These are phyloP conservation scores for Cheirogaleus major DNA, from an alignment of 2,797 vertebrate species.

Conservation along the genomic window DNA sequence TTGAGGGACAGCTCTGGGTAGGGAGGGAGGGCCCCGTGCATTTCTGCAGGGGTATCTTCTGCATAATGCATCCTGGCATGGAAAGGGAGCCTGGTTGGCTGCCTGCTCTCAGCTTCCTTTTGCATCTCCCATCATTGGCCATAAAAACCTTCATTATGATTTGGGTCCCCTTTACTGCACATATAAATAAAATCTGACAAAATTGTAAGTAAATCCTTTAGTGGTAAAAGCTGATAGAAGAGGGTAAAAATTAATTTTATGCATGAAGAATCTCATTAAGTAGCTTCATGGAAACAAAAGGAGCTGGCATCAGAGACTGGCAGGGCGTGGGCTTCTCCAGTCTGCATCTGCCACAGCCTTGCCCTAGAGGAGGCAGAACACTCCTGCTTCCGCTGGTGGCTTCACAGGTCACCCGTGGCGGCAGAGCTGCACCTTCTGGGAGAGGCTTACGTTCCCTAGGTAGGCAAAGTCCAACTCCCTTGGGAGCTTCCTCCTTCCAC, in stretches of 20 bases:
- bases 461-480: not conserved
- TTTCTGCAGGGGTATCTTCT: slow-evolving; percentile 30
- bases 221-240: slow-evolving; percentile 78
- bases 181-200: slow-evolving; percentile 85
- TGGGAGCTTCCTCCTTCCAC: not conserved
- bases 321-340: not conserved
- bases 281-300: slow-evolving; percentile 80
- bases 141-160: slow-evolving; percentile 80
- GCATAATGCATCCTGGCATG: slow-evolving; percentile 57
- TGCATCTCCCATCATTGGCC: slow-evolving; percentile 75
- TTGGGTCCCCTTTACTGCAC: slow-evolving; percentile 72
- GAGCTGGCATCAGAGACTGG: slow-evolving; percentile 63
- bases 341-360: not conserved
- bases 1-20: slow-evolving; percentile 55
- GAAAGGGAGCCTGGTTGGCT: slow-evolving; percentile 22
- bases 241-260: slow-evolving; percentile 86
- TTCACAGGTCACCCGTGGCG: accelerated
- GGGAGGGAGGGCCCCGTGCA: not conserved
- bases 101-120: slow-evolving; percentile 63
- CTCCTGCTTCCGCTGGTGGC: not conserved
- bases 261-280: slow-evolving; percentile 86
- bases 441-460: not conserved
- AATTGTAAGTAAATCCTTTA: slow-evolving; percentile 81
- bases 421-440: not conserved
- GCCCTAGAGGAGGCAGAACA: not conserved